Percentiles rank a stretch among this genome's conserved stretches.
phyloP scores from a whole-genome alignment of 2,888 invertebrate genomes.

The Epiperipatus broadwayi region DNA sequence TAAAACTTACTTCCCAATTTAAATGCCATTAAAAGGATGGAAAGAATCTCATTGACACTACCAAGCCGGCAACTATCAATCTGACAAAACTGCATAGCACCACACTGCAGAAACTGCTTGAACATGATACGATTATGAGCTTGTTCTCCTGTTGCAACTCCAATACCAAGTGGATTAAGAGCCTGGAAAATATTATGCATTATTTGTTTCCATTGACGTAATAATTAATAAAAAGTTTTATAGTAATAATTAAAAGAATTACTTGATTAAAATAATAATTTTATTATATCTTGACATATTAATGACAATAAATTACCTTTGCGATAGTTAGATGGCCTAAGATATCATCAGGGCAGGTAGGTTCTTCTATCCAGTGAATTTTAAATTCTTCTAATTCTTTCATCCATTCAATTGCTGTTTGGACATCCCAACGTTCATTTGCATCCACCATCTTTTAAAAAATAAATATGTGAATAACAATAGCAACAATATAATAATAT shows the following conservation, averaged over 20 bases:
- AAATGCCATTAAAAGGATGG: constrained; percentile 70
- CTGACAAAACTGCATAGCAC: constrained; percentile 66
- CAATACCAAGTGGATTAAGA: constrained; percentile 47
- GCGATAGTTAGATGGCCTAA: constrained; percentile 64
- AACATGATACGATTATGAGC: constrained; percentile 78
- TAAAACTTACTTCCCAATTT: constrained; percentile 51
- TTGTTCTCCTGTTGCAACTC: constrained; percentile 79
- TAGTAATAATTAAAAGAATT: too few species aligned
- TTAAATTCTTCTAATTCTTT: constrained; percentile 49
- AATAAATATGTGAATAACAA: too few species aligned
- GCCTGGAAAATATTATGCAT: constrained; percentile 26
- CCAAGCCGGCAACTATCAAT: constrained; percentile 73
- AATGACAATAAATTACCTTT: too few species aligned
- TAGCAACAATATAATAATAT: too few species aligned
- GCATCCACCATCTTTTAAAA: constrained; percentile 56
- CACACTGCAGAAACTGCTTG: constrained; percentile 64
- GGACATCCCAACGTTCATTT: constrained; percentile 71
- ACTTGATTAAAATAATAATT: too few species aligned
- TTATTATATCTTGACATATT: not conserved
- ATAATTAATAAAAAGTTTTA: not conserved
- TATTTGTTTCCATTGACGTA: constrained; percentile 6
- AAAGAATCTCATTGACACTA: constrained; percentile 65
- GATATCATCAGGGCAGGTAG: constrained; percentile 74
- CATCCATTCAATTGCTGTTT: constrained; percentile 70
- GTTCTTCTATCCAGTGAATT: constrained; percentile 76